Conservation (phyloP, 2,797 vertebrate genomes). For the Betta splendens region DNA sequence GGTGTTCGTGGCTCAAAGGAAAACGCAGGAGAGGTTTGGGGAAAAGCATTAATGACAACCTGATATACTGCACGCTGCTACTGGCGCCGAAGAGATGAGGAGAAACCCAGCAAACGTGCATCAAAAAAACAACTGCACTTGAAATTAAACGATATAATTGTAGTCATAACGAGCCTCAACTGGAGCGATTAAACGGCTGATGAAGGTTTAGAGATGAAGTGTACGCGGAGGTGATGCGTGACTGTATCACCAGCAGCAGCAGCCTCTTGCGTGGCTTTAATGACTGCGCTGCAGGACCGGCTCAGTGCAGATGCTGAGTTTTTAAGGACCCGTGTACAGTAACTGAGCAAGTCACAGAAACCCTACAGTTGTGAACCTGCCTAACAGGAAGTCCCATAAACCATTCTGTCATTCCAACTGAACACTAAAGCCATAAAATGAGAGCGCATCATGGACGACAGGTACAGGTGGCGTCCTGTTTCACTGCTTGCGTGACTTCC, state of each 20-base stretch:
- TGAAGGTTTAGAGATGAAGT: not conserved
- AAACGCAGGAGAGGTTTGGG: slow-evolving; percentile 1
- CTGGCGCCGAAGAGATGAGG: not conserved
- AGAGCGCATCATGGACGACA: slow-evolving; percentile 14
- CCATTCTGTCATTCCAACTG: not conserved
- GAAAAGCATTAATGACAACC: slow-evolving; percentile 1
- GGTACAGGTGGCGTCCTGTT: slow-evolving; percentile 32
- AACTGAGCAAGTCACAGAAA: not conserved
- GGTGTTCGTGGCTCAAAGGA: slow-evolving; percentile 7
- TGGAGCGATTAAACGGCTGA: not conserved
- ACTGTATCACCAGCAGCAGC: not conserved
- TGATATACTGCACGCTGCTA: too few relatives aligned
- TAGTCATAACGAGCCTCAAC: not conserved
- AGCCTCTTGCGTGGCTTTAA: not conserved
- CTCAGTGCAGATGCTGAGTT: not conserved
- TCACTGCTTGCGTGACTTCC: slow-evolving; percentile 58
- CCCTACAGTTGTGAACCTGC: not conserved
- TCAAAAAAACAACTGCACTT: too few relatives aligned
- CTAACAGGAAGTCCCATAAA: not conserved
- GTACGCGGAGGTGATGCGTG: not conserved
- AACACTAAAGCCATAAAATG: slow-evolving; percentile 10
- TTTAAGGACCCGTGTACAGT: not conserved
- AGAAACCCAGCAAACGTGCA: too few relatives aligned
- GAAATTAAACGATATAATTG: too few relatives aligned
- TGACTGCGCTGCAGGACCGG: not conserved